Percentiles rank a stretch among this genome's conserved stretches.
Conservation (phyloP, 2,888 invertebrate species). For the Drosophila parthenogenetica region DNA sequence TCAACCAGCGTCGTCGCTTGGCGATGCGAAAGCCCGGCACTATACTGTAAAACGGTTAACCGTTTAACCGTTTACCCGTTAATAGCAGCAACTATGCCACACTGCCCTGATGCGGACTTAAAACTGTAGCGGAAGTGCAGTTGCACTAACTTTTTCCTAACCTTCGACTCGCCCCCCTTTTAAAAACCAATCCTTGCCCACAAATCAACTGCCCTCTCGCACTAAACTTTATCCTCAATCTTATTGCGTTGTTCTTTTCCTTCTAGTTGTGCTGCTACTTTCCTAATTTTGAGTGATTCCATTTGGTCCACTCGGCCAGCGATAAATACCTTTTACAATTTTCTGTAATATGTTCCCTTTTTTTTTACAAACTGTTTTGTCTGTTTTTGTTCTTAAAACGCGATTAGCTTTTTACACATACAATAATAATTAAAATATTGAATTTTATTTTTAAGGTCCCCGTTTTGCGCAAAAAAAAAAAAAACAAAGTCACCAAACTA, state of each 20-base stretch:
- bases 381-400: conserved; percentile 48
- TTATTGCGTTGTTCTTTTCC: not conserved
- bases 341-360: conserved; percentile 33
- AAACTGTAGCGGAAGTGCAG: conserved; percentile 36
- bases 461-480: conserved; percentile 30
- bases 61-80: conserved; percentile 13
- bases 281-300: conserved; percentile 40
- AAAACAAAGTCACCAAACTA: conserved; percentile 17
- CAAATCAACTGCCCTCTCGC: conserved; percentile 24
- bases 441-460: conserved; percentile 68
- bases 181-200: conserved; percentile 38
- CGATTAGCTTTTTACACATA: conserved; percentile 75
- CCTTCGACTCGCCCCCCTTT: not conserved
- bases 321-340: conserved; percentile 44
- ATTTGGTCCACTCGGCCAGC: conserved; percentile 32
- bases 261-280: conserved; percentile 27
- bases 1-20: conserved; percentile 90
- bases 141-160: conserved; percentile 2
- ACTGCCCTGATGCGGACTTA: conserved; percentile 27
- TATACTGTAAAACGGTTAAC: conserved; percentile 66
- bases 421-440: conserved; percentile 70
- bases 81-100: conserved; percentile 28
- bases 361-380: conserved; percentile 20
- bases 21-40: conserved; percentile 87
- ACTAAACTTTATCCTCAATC: not conserved